Evolutionary conservation across 2,888 invertebrate species (phyloP), one percentile per base, ranked within the genome.

Genomic region (Meta bourneti): DNA sequence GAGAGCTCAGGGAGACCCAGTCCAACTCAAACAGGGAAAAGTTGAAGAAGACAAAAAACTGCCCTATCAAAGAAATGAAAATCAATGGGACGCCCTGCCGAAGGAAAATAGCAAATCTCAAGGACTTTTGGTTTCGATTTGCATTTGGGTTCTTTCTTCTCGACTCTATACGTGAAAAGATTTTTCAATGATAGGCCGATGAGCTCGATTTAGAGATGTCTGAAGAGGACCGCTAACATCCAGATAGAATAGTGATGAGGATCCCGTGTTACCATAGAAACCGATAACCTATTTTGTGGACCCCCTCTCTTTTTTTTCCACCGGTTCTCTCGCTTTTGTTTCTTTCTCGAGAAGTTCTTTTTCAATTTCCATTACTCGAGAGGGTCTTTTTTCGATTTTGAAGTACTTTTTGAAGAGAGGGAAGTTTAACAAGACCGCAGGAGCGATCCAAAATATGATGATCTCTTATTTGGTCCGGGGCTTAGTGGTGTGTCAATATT

Each of bases 401-500:
- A 84, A 84, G 78, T 84, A 72, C 79, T 90, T 77, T 69, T 77
- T 51, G 51, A 78, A 61, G 74, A 69, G 69, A 20, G 69, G 61
- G 61, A 74, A 51, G 88, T 88, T 88, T 81, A 88, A 88, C 88
- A 88, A 81, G 61, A 49, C 77, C 77, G 74, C 81, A 61, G 79
- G 48, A 69, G 69, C 51, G 61, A 69, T 81, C 51, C 19, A 75
- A 74, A 88, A 88, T 80, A 81, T 74, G 81, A 87, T 74, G 72
- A 88, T 88, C 79, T 79, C 72, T 80, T 80, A 80, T 87, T 79
- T 69, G 71, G 70, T 20, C 48, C 34, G 34, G 61, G 16, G 75
- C 75, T 88, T 88, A 88, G 88, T 74, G 81, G 54, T 88, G 54
- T 81, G 88, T 88, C 88, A 88, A 88, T 88, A 88, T 88, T 88